These are phyloP conservation scores for Micoletzkya japonica DNA, from an alignment of 2,888 invertebrate genomes.

Conservation along the genomic window DNA sequence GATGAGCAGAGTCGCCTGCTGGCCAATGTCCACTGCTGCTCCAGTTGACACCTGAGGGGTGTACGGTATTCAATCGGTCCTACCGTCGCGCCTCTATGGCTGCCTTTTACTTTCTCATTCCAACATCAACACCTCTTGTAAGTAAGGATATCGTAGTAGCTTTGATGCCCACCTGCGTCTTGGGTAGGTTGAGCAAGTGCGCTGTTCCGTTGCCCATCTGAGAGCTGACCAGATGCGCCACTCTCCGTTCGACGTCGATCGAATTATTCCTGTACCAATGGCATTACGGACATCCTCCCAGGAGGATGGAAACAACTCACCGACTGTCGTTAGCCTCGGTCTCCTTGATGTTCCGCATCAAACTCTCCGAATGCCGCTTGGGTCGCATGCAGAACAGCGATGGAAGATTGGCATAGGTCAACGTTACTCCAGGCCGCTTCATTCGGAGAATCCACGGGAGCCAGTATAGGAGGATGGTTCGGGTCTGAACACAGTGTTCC, in stretches of 20 bases:
- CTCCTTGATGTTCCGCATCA: conserved; percentile 61
- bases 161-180: conserved; percentile 13
- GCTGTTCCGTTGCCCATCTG: conserved; percentile 23
- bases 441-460: conserved; percentile 62
- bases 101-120: neutral
- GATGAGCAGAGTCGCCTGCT: conserved; percentile 57
- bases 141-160: neutral
- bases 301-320: conserved; percentile 5
- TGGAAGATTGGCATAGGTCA: conserved; percentile 56
- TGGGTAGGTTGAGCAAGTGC: conserved; percentile 21
- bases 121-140: too few species aligned
- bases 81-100: neutral
- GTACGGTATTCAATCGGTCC: neutral
- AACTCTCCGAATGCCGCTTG: conserved; percentile 58
- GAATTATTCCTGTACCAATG: conserved; percentile 42
- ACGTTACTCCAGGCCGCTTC: conserved; percentile 56
- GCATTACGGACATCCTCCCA: neutral
- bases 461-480: conserved; percentile 61
- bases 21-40: conserved; percentile 47
- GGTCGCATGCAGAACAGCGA: conserved; percentile 55
- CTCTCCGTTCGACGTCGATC: conserved; percentile 50
- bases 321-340: conserved; percentile 39
- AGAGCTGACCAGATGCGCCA: conserved; percentile 39
- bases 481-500: conserved; percentile 42
- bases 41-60: conserved; percentile 30